Conservation (phyloP, 2,888 invertebrate species). For the Drosophila algonquin region DNA sequence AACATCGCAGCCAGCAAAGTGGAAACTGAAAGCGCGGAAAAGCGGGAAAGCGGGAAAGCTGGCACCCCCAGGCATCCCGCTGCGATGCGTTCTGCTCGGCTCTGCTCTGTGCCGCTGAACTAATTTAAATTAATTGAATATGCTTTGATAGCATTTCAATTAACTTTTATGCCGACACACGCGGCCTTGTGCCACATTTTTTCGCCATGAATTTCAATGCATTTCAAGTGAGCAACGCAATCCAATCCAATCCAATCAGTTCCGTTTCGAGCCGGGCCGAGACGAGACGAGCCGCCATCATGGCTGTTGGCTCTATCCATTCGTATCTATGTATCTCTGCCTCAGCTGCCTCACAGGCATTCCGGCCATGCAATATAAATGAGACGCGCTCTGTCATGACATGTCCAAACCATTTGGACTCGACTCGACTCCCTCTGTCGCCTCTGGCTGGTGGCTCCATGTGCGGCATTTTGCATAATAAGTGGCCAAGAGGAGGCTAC, state of each 20-base stretch:
- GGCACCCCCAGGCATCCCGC: conserved; percentile 30
- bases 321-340: conserved; percentile 3
- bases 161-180: conserved; percentile 61
- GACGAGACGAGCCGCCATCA: neutral
- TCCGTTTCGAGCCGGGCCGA: neutral
- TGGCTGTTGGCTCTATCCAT: conserved; percentile 27
- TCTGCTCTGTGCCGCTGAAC: conserved; percentile 53
- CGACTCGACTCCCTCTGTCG: conserved; percentile 24
- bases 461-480: conserved; percentile 65
- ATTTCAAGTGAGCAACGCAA: conserved; percentile 49
- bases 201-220: conserved; percentile 47
- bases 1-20: conserved; percentile 24
- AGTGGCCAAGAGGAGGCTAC: conserved; percentile 36
- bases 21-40: conserved; percentile 15
- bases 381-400: conserved; percentile 56
- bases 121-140: conserved; percentile 80
- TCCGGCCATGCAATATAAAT: conserved; percentile 56
- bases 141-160: conserved; percentile 79
- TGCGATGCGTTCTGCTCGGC: conserved; percentile 43
- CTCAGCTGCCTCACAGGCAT: conserved; percentile 27
- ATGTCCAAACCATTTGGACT: conserved; percentile 40
- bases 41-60: neutral
- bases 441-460: conserved; percentile 31
- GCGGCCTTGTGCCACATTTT: conserved; percentile 59
- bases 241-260: neutral